Base-by-base conservation (phyloP, 2,888 invertebrate genomes). In the Trichopria drosophilae region DNA sequence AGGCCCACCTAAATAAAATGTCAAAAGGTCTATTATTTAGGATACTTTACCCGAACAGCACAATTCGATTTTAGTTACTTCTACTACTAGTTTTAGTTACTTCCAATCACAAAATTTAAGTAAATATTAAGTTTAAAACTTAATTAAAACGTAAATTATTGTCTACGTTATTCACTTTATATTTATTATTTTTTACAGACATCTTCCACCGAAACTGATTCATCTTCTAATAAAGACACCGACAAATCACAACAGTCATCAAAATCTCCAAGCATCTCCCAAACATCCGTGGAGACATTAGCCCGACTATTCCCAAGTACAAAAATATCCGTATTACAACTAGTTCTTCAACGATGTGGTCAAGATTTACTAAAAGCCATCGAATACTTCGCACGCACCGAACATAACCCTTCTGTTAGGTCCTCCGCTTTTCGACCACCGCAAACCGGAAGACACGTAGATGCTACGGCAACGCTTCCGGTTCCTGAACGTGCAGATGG, bases 321-420 rank as follows among this genome's bases (percentile, higher is more conserved):
- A 65, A 92, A 93, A 71, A 80, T 88, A 1, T 85, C 91, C 0
- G 93, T 95, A 1, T 77, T 97, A 41, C 93, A 96, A 71, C 78
- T 95, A 60, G 92, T 95, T n/a, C 78, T 96, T 34, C 88, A 93
- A 59, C 84, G 93, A 24, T 95, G 95, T 73, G 93, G 92, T 69
- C 90, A 94, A 60, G 95, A 97, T 71, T 77, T 96, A 37, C 81
- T 94, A 10, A 90, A 90, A 63, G 90, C 93, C 6, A 92, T 94
- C 44, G 93, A 93, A 70, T 92, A 93, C 67, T 91, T 93, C 68
- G 69, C 72, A 7, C 4, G 40, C 13, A 67, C 54, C 45, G 69
- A 68, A 12, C 67, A 53, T 22, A 16, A 40, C 3, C 15, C 46
- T 9, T 43, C 4, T 6, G 40, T 51, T 49, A 60, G 1, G 32